Base-by-base conservation (phyloP, 2,888 invertebrate species). In the Eristalinus aeneus region DNA sequence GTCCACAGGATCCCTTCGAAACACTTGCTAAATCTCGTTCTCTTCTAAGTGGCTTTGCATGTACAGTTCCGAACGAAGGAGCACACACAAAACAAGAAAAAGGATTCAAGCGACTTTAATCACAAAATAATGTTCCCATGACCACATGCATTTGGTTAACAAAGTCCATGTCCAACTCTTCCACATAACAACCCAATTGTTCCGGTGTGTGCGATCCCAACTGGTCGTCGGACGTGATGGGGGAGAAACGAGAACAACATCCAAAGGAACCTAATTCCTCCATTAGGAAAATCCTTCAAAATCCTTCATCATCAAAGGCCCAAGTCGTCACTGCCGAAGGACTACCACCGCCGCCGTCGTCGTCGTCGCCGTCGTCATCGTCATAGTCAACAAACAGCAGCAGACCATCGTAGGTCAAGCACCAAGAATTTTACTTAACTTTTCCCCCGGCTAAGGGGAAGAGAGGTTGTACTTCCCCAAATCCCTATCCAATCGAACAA, bases 241-340 rank as follows among this genome's bases (percentile, higher is more conserved):
- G 65, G 22, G 10, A 65, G 23, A 69, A 64, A 64, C n/a, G 32
- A 53, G 36, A 54, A 39, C 53, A 22, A 79, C 23, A 20, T 16
- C 39, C 34, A 46, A 46, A 46, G 31, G 46, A 64, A 83, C 73
- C 68, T 78, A 54, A 83, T 60, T 83, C 68, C 58, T 78, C 83
- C 83, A 83, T 83, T 83, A 83, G 68, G 58, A 27, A 83, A 78
- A 83, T 78, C 78, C 76, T 65, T 81, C 67, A 46, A 74, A 74
- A 74, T 74, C 74, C 71, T 71, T 81, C 81, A 68, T 72, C 63
- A 67, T 82, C 68, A 82, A 73, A 82, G 65, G 60, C 67, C 77
- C 72, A 76, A 46, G 46, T 46, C 3, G 16, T 16, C 8, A 16
- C 8, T 16, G 34, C 9, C 34, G 34, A 34, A 34, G 34, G 34